Evolutionary conservation across 2,888 invertebrate genomes (phyloP), one percentile per base, ranked within the genome.

Genomic region (Leptopilina syphax): DNA sequence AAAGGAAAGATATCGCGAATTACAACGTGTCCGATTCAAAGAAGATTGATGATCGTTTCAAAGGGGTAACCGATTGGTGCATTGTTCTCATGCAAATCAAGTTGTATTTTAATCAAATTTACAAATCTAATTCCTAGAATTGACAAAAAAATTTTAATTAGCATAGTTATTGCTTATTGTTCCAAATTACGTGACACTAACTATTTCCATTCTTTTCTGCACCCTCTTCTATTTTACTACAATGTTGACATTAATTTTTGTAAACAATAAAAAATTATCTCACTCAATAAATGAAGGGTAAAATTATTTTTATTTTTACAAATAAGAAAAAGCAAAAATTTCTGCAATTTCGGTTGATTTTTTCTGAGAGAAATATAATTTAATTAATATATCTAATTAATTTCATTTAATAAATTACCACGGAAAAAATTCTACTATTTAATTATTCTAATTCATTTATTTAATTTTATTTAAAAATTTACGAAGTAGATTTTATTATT

Each of bases 51-150:
- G 73, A 73, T 73, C 57, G 73, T 73, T 65, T 8, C 70, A 27
- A 73, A 73, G 27, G 57, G 27, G 27, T 34, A 57, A 57, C 73
- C 57, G 73, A 73, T 73, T 73, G 73, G 34, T 34, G 73, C 73
- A 73, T 73, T 73, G 73, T 73, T 73, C 73, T 57, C 73, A 73
- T 73, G 73, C 57, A 73, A 73, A 73, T 73, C n/a, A 57, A 73
- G 73, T 57, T 73, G 27, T 27, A 57, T 73, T 57, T 73, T 73
- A 57, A 73, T 73, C 73, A 34, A 73, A 73, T 73, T 9, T 41
- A 54, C 54, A n/a, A 57, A 73, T 73, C 73, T 57, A 8, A 73
- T 73, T 73, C 34, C n/a, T 12, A 54, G 73, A 70, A 73, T 73
- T 7, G 73, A 27, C 57, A 34, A 34, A 34, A 34, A 73, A 73